Evolutionary conservation across 1,140 invertebrate species (phyloP).

Genomic region (Globodera rostochiensis): DNA sequence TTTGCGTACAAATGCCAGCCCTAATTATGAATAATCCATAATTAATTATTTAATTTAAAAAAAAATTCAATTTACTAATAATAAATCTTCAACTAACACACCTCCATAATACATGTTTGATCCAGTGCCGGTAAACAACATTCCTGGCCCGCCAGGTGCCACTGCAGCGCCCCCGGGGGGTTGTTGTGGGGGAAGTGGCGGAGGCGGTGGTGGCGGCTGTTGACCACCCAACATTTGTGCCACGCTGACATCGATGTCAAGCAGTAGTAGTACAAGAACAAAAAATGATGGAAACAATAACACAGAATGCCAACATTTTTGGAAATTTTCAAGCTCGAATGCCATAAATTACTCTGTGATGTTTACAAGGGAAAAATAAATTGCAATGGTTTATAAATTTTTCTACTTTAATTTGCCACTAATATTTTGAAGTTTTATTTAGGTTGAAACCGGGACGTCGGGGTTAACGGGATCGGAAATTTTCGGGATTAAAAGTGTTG

Average conservation of each 20-base stretch:
- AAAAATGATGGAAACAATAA: not conserved
- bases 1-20: too few relatives aligned
- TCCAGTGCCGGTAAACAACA: slow-evolving; percentile 51
- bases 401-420: too few relatives aligned
- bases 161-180: slow-evolving; percentile 7
- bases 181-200: slow-evolving; percentile 24
- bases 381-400: too few relatives aligned
- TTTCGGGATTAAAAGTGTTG: too few relatives aligned
- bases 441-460: too few relatives aligned
- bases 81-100: slow-evolving; percentile 29
- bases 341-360: too few relatives aligned
- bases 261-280: not conserved
- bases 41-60: too few relatives aligned
- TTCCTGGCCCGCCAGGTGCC: slow-evolving; percentile 20
- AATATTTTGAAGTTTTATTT: too few relatives aligned
- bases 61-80: not conserved
- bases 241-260: not conserved
- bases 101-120: slow-evolving; percentile 49
- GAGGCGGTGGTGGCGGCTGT: not conserved
- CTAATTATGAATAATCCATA: too few relatives aligned
- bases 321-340: too few relatives aligned
- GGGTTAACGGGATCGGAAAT: too few relatives aligned
- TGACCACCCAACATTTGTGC: slow-evolving; percentile 5
- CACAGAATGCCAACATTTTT: not conserved
- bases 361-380: too few relatives aligned